Evolutionary conservation across 1,140 invertebrate genomes (phyloP).

Genomic region (Orius laevigatus): DNA sequence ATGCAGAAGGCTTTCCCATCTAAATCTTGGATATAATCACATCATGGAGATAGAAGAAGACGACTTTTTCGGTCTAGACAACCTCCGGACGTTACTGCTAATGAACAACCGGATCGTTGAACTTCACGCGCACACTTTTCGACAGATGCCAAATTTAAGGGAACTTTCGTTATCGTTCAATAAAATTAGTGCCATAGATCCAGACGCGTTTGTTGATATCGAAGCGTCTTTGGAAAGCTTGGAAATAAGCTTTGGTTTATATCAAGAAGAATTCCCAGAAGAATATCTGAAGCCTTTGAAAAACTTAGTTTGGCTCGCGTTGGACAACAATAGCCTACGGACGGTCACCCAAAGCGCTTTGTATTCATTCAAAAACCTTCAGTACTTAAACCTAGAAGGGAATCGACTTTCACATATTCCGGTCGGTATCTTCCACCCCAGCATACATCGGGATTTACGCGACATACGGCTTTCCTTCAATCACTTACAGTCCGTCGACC

Average conservation of each 20-base stretch:
- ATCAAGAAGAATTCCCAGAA: slow-evolving; percentile 58
- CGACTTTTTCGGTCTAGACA: slow-evolving; percentile 55
- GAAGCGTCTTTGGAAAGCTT: slow-evolving; percentile 58
- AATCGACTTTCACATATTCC: slow-evolving; percentile 53
- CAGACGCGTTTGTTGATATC: slow-evolving; percentile 56
- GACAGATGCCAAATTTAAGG: slow-evolving; percentile 46
- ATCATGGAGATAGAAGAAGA: slow-evolving; percentile 54
- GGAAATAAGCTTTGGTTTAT: slow-evolving; percentile 69
- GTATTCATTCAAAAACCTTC: slow-evolving; percentile 49
- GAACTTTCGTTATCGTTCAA: slow-evolving; percentile 83
- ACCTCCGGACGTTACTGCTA: slow-evolving; percentile 61
- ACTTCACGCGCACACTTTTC: slow-evolving; percentile 55
- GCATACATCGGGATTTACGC: slow-evolving; percentile 51
- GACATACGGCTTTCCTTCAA: slow-evolving; percentile 65
- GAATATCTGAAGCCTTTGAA: slow-evolving; percentile 49
- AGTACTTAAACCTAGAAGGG: slow-evolving; percentile 73
- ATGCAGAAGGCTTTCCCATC: slow-evolving; percentile 53
- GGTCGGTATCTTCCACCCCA: slow-evolving; percentile 43
- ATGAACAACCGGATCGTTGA: slow-evolving; percentile 68
- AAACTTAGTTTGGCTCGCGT: slow-evolving; percentile 62
- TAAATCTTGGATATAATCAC: slow-evolving; percentile 75
- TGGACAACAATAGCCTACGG: slow-evolving; percentile 77
- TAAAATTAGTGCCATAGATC: slow-evolving; percentile 57
- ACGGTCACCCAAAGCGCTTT: slow-evolving; percentile 40
- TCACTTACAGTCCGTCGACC: slow-evolving; percentile 38